Conservation (phyloP, 2,113 vertebrate species). For the Tympanuchus pallidicinctus region DNA sequence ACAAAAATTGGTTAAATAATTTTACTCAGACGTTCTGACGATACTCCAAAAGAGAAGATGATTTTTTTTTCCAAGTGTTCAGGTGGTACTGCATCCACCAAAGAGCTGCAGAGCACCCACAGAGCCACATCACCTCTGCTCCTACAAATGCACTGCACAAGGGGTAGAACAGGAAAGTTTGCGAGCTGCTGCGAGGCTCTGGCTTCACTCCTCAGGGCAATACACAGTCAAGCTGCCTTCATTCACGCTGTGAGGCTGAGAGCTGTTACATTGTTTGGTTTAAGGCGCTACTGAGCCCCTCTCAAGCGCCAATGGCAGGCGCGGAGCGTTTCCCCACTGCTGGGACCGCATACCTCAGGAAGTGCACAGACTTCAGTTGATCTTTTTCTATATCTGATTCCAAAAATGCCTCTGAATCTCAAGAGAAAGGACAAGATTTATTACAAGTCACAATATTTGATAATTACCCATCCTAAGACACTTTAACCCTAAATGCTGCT, state of each 20-base stretch:
- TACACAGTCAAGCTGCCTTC: neutral
- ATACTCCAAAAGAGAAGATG: neutral
- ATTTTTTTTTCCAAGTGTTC: neutral
- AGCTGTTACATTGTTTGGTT: neutral
- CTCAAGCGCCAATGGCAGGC: neutral
- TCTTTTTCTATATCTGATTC: neutral
- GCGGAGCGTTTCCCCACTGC: neutral
- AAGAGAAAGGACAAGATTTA: neutral
- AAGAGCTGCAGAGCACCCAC: neutral
- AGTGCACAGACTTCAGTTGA: neutral
- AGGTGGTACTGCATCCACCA: rapidly evolving
- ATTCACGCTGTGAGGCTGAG: neutral
- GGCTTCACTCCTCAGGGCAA: neutral
- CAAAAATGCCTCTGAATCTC: neutral
- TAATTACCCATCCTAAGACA: neutral
- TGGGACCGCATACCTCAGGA: rapidly evolving
- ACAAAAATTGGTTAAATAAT: slow-evolving; percentile 35
- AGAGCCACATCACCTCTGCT: neutral
- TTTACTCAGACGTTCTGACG: neutral
- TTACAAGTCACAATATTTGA: neutral
- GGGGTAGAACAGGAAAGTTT: neutral
- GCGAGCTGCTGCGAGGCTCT: neutral
- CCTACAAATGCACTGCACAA: neutral
- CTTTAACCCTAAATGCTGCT: neutral
- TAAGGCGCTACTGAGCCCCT: neutral